Conservation (phyloP, 2,888 invertebrate genomes). For the Notodonta dromedarius region DNA sequence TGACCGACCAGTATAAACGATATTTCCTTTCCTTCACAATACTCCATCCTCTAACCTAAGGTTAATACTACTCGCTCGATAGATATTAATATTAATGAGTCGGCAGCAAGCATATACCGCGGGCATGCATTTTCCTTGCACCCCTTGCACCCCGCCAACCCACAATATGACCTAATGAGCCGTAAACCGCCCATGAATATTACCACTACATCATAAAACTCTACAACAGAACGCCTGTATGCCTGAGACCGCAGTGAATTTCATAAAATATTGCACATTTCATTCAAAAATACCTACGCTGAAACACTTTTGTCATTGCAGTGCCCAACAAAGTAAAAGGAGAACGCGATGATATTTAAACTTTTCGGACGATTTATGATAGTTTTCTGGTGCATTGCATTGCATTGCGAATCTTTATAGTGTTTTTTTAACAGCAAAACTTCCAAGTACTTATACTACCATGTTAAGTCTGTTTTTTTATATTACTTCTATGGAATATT, state of each 20-base stretch:
- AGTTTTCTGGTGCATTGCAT: slow-evolving; percentile 27
- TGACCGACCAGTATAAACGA: too few species aligned
- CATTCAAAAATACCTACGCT: slow-evolving; percentile 10
- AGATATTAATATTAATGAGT: slow-evolving; percentile 57
- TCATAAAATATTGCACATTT: slow-evolving; percentile 11
- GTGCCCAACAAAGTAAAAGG: slow-evolving; percentile 31
- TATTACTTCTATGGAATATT: not conserved
- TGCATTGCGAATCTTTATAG: slow-evolving; percentile 27
- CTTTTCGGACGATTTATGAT: slow-evolving; percentile 39
- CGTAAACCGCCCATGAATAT: slow-evolving; percentile 60
- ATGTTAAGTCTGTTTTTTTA: not conserved
- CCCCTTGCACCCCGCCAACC: slow-evolving; percentile 10
- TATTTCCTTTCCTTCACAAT: too few species aligned
- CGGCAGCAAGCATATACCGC: slow-evolving; percentile 18
- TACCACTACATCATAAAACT: slow-evolving; percentile 48
- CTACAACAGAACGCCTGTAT: slow-evolving; percentile 43
- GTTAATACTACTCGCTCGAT: slow-evolving; percentile 17
- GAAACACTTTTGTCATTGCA: slow-evolving; percentile 34
- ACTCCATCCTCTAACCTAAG: too few species aligned
- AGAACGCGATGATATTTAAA: slow-evolving; percentile 36
- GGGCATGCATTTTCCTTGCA: slow-evolving; percentile 25
- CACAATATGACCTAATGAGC: slow-evolving; percentile 57
- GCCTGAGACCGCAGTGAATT: slow-evolving; percentile 27
- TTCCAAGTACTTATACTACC: not conserved
- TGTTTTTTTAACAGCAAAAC: not conserved